Conservation (phyloP, 1,140 invertebrate genomes). For the Aphelenchoides besseyi region DNA sequence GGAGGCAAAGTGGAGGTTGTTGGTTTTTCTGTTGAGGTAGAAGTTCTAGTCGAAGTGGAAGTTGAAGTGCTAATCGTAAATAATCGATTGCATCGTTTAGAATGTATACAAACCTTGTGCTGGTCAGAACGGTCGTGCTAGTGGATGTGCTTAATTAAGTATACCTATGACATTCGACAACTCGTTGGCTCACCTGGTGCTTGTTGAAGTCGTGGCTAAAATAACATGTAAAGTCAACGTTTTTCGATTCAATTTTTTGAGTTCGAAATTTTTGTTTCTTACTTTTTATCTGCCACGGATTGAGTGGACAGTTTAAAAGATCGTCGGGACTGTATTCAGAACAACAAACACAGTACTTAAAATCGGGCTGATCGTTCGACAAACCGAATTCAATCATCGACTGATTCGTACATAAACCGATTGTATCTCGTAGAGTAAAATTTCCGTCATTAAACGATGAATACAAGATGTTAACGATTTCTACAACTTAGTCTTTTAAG, state of each 20-base stretch:
- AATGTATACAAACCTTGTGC: no score
- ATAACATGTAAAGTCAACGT: no score
- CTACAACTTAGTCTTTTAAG: background rate
- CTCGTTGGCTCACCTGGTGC: no score
- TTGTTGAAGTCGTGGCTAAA: no score
- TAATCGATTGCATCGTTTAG: no score
- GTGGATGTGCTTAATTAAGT: background rate
- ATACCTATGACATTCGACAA: no score
- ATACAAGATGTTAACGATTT: background rate
- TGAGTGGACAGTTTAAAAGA: slow-evolving; percentile 7
- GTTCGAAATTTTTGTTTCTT: background rate
- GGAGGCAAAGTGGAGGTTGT: background rate
- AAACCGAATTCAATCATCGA: background rate
- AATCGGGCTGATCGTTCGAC: no score
- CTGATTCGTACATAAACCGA: background rate
- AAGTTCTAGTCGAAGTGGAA: background rate
- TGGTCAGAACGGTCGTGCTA: background rate
- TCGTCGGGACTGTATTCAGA: background rate
- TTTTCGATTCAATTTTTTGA: no score
- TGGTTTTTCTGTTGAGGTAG: background rate
- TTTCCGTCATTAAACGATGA: background rate
- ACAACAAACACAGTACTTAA: background rate
- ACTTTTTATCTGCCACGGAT: slow-evolving; percentile 10
- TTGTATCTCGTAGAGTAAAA: background rate
- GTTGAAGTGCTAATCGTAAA: no score